Base-by-base conservation (phyloP, 37 sponge, comb jelly and placozoan genomes). In the Ephydatia muelleri region DNA sequence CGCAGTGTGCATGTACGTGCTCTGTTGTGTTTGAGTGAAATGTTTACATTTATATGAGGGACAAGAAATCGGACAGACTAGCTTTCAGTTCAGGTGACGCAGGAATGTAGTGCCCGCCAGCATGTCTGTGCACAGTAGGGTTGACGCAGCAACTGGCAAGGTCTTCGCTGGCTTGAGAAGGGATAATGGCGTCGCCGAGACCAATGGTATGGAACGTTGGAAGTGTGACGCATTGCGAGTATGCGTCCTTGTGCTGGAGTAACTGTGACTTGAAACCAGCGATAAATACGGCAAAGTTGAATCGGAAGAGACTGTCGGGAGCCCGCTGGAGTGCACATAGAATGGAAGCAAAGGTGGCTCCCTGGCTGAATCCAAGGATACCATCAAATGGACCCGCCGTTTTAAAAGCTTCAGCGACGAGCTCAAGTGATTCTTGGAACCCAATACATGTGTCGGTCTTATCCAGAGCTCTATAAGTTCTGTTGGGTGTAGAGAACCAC, bases 331-430 rank as follows among this genome's bases (percentile, higher is more conserved):
- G 33, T 19, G 70, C 68, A 65, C 84, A 87, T 27, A 95, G 81
- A 12, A 95, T 77, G 2, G 96, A 89, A 27, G 80, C 82, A 26
- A 92, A 78, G 14, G 91, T 49, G 9, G 93, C 96, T n/a, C 96
- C 96, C 77, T 95, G 96, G 33, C 96, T 95, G 74, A 95, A 95
- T 0, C 91, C 93, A 5, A 95, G 85, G 3, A 95, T 38, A 47
- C 96, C 96, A 76, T 95, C 96, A 88, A 90, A 95, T 33, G 96
- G 96, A 12, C 96, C 96, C 6, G 82, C 71, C 19, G 13, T 33
- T 25, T 67, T 36, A 28, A 92, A 86, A 5, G 26, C 35, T 33
- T 90, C 82, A 23, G 73, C 40, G 28, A 94, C 64, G 3, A 78
- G 3, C 9, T 88, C 34, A 0, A 95, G 38, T 22, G 96, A 95